These are phyloP conservation scores for Mesocricetus auratus DNA, from an alignment of 2,113 vertebrate species.

Conservation along the genomic window DNA sequence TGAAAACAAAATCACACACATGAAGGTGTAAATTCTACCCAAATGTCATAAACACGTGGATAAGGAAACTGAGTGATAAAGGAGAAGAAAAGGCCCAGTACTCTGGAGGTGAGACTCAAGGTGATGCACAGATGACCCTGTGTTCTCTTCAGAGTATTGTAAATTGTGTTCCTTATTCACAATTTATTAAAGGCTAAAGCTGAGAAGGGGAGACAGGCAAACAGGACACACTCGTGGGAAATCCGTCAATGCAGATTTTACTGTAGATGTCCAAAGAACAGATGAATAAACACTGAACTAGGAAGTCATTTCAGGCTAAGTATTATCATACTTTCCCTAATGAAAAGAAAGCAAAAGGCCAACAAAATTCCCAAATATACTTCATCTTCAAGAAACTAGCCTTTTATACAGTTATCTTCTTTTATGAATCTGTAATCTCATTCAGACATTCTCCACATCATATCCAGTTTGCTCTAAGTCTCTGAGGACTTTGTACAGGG, in stretches of 20 bases:
- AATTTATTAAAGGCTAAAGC: conserved; percentile 42
- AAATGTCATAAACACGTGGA: conserved; percentile 22
- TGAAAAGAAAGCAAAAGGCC: conserved; percentile 22
- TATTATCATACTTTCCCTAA: neutral
- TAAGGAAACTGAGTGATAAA: conserved; percentile 9
- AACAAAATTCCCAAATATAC: neutral
- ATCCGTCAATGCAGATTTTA: neutral
- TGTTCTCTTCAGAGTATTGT: neutral
- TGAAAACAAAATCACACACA: neutral
- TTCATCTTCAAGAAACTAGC: conserved; percentile 20
- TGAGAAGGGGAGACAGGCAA: neutral
- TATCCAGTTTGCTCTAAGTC: neutral
- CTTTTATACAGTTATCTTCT: neutral
- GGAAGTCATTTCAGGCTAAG: conserved; percentile 8
- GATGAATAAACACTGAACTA: neutral
- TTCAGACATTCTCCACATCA: neutral
- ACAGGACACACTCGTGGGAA: neutral
- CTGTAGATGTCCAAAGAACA: neutral
- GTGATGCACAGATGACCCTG: neutral
- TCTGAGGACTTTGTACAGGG: neutral
- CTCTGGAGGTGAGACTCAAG: neutral
- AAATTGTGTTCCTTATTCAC: conserved; percentile 27
- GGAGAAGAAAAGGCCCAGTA: neutral
- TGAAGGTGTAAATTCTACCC: neutral
- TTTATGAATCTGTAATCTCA: neutral